Evolutionary conservation across 2,888 invertebrate species (phyloP).

Genomic region (Tanypteryx hageni): DNA sequence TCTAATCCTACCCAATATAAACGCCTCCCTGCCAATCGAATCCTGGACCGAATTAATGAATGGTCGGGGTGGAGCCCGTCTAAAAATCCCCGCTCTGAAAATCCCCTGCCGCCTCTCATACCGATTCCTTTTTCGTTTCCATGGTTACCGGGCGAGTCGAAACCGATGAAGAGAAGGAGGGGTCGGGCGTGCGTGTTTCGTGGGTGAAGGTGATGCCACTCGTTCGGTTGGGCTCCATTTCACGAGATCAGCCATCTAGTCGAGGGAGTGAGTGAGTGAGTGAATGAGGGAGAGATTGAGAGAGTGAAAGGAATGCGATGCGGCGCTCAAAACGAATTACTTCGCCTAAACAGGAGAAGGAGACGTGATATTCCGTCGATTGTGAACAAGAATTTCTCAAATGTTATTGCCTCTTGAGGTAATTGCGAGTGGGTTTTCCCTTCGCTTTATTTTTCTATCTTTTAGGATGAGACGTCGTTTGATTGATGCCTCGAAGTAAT

Average conservation of each 20-base stretch:
- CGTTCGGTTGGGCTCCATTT: constrained; percentile 50
- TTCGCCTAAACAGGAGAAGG: background rate
- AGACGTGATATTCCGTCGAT: background rate
- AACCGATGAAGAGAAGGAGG: background rate
- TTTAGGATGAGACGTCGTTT: background rate
- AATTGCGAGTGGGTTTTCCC: background rate
- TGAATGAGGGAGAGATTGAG: no score
- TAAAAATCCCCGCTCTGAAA: background rate
- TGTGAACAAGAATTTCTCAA: background rate
- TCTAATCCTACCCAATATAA: background rate
- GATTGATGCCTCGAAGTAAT: no score
- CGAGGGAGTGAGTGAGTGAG: background rate
- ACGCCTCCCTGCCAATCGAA: constrained; percentile 5
- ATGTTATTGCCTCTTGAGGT: background rate
- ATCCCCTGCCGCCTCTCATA: background rate
- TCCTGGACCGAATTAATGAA: constrained; percentile 13
- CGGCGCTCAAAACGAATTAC: background rate
- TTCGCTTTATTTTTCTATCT: background rate
- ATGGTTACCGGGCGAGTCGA: constrained; percentile 36
- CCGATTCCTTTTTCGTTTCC: constrained; percentile 44
- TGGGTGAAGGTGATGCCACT: background rate
- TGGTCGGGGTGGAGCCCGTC: background rate
- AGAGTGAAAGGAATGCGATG: background rate
- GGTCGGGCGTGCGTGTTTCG: background rate
- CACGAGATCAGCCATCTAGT: background rate